A percentile compares a stretch with the other conserved stretches of the same genome.
Conservation (phyloP, 2,888 invertebrate genomes). For the Artemia sinica region DNA sequence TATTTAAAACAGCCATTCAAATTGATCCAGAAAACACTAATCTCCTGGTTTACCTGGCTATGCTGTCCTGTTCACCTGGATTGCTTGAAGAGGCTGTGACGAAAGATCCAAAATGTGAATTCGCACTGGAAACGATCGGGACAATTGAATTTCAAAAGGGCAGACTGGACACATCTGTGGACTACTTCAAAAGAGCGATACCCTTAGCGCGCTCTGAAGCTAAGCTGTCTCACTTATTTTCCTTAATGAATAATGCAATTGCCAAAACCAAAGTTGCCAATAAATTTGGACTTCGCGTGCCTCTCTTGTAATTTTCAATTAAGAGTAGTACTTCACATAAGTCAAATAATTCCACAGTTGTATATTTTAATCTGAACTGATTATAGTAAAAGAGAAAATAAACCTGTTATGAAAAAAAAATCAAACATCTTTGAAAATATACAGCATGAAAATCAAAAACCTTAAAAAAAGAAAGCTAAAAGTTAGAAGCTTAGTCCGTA, state of each 20-base stretch:
- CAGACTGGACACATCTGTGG: slow-evolving; percentile 60
- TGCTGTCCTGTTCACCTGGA: slow-evolving; percentile 59
- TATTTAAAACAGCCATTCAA: slow-evolving; percentile 60
- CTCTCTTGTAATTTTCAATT: slow-evolving; percentile 5
- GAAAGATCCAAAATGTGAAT: slow-evolving; percentile 77
- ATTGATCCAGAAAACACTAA: slow-evolving; percentile 63
- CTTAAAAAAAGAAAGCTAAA: no score
- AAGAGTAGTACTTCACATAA: no score
- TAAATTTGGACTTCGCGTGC: slow-evolving; percentile 41
- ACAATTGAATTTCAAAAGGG: slow-evolving; percentile 85
- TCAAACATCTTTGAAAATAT: no score
- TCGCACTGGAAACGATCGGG: slow-evolving; percentile 85
- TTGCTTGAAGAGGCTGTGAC: slow-evolving; percentile 63
- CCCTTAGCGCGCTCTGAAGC: slow-evolving; percentile 62
- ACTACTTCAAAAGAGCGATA: slow-evolving; percentile 73
- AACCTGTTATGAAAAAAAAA: no score
- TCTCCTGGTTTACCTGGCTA: slow-evolving; percentile 27
- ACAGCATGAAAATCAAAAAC: no score
- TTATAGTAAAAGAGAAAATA: no score
- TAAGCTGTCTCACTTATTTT: slow-evolving; percentile 78
- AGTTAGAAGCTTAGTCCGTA: no score
- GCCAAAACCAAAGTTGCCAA: slow-evolving; percentile 68
- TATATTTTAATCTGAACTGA: no score
- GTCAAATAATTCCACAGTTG: no score
- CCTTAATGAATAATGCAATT: slow-evolving; percentile 70